Percentiles rank a stretch among this genome's conserved stretches.
Evolutionary conservation across 2,888 invertebrate species (phyloP).

Genomic region (Kuschelorhynchus macadamiae): DNA sequence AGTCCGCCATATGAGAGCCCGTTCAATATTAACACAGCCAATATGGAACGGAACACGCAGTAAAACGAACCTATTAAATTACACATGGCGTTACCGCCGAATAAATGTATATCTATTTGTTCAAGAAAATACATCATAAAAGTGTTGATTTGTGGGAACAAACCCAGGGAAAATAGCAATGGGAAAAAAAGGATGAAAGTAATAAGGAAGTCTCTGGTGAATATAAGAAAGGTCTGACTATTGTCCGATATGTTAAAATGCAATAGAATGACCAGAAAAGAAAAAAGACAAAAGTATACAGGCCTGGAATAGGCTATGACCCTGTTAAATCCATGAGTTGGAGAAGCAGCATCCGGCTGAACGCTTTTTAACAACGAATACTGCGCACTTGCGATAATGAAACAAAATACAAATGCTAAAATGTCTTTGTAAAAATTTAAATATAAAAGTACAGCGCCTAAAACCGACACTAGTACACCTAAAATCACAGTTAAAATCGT

Average conservation of each 20-base stretch:
- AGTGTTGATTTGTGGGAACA: conserved; percentile 98
- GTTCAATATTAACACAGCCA: conserved; percentile 85
- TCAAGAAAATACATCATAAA: conserved; percentile 97
- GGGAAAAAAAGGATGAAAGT: conserved; percentile 92
- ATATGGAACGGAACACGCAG: conserved; percentile 83
- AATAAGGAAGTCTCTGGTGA: conserved; percentile 81
- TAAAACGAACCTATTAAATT: conserved; percentile 88
- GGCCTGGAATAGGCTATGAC: conserved; percentile 95
- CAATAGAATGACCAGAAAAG: conserved; percentile 67
- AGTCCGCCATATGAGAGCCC: conserved; percentile 91
- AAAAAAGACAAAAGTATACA: conserved; percentile 91
- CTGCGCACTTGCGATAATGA: conserved; percentile 98
- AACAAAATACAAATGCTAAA: conserved; percentile 94
- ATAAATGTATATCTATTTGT: conserved; percentile 92
- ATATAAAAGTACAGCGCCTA: conserved; percentile 88
- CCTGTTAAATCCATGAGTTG: conserved; percentile 97
- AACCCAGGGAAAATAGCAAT: conserved; percentile 92
- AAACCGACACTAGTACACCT: conserved; percentile 86
- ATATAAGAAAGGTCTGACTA: conserved; percentile 73
- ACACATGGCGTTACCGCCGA: conserved; percentile 90
- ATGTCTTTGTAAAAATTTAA: conserved; percentile 92
- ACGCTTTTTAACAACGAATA: conserved; percentile 97
- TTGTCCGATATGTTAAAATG: conserved; percentile 67
- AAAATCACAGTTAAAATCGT: conserved; percentile 86
- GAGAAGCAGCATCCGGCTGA: conserved; percentile 98